Percentiles rank a stretch among this genome's conserved stretches.
phyloP scores from a whole-genome alignment of 2,797 vertebrate species.

The Lindbergichthys nudifrons region DNA sequence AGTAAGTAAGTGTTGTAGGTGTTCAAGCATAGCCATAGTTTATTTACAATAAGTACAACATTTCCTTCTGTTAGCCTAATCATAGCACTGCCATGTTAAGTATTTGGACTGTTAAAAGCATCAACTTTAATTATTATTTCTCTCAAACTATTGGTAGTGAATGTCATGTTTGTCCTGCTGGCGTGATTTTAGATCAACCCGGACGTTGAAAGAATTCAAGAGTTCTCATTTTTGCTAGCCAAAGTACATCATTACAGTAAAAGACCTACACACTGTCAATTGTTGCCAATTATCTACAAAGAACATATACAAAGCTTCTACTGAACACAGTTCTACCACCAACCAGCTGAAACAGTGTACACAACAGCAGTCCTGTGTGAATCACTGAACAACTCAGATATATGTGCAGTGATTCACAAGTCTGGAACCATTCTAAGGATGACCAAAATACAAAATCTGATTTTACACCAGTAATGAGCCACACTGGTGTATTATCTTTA shows the following conservation, averaged over 20 bases:
- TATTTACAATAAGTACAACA: not conserved
- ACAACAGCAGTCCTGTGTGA: not conserved
- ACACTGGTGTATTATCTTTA: not conserved
- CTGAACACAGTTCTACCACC: not conserved
- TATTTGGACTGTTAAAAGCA: not conserved
- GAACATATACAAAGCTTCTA: not conserved
- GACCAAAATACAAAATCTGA: conserved; percentile 1
- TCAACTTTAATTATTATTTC: not conserved
- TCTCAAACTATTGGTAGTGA: not conserved
- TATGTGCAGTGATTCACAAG: not conserved
- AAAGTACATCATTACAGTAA: not conserved
- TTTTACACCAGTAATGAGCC: not conserved
- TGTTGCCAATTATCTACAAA: not conserved
- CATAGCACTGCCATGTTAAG: not conserved
- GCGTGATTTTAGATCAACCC: not conserved
- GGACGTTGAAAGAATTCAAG: not conserved
- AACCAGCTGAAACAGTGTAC: not conserved
- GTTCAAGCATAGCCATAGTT: not conserved
- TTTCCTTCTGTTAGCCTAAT: not conserved
- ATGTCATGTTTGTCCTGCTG: not conserved
- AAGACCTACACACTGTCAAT: not conserved
- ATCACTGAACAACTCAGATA: not conserved
- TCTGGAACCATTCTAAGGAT: not conserved
- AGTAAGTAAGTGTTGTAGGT: not conserved
- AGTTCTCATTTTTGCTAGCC: not conserved